Percentiles rank a stretch among this genome's conserved stretches.
phyloP scores from a whole-genome alignment of 2,888 invertebrate species.

The Helobdella robusta region DNA sequence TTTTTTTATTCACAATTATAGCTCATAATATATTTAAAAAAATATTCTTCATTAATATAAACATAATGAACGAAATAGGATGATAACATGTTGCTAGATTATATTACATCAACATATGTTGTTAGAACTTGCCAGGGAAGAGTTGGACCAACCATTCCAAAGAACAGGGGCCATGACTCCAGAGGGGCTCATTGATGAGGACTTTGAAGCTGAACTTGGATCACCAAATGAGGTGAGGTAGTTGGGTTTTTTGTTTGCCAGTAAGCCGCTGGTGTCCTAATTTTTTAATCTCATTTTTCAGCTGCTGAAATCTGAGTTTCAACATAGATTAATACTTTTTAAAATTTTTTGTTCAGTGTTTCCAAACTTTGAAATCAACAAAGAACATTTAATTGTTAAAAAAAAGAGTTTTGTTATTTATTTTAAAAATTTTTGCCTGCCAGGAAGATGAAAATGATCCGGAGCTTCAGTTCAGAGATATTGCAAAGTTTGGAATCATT shows the following conservation, averaged over 20 bases:
- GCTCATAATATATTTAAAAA: too few relatives aligned
- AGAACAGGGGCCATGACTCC: conserved; percentile 51
- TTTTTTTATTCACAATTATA: too few relatives aligned
- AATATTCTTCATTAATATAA: too few relatives aligned
- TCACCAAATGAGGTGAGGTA: conserved; percentile 42
- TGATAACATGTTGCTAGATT: too few relatives aligned
- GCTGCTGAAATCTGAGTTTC: background rate
- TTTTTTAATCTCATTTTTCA: background rate
- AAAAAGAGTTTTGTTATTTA: too few relatives aligned
- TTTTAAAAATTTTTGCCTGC: background rate
- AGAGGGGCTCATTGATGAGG: conserved; percentile 79
- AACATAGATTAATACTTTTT: background rate
- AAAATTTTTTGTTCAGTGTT: too few relatives aligned
- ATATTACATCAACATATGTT: too few relatives aligned
- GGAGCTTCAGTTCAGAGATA: conserved; percentile 58
- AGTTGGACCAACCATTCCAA: conserved; percentile 36
- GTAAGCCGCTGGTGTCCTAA: too few relatives aligned
- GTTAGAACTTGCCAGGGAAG: conserved; percentile 33
- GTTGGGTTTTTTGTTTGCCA: too few relatives aligned
- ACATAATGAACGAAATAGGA: too few relatives aligned
- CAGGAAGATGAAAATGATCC: conserved; percentile 35
- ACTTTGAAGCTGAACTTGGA: conserved; percentile 77
- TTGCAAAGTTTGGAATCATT: conserved; percentile 66
- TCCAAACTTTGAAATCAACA: too few relatives aligned
- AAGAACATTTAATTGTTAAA: too few relatives aligned